phyloP scores from a whole-genome alignment of 2,113 vertebrate genomes.

The Pygoscelis antarcticus region DNA sequence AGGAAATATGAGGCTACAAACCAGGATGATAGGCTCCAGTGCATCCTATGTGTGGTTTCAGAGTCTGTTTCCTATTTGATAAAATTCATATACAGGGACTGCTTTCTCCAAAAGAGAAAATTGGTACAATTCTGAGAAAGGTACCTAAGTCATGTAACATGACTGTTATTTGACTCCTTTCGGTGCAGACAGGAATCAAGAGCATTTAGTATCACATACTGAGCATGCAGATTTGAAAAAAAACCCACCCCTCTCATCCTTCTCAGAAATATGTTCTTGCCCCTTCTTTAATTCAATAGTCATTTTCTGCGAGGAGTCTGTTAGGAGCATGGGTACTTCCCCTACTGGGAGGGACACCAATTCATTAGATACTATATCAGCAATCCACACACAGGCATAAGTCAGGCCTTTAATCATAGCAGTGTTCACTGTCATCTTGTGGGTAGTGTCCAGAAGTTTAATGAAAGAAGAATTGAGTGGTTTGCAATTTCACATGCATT shows the following conservation, averaged over 20 bases:
- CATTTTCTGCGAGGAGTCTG: neutral
- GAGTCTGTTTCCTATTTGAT: neutral
- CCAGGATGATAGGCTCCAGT: neutral
- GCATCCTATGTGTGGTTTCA: neutral
- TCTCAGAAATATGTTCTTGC: neutral
- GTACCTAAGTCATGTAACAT: neutral
- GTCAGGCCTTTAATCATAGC: neutral
- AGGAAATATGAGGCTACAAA: neutral
- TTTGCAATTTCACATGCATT: neutral
- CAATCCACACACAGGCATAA: neutral
- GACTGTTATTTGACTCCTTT: neutral
- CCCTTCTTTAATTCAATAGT: neutral
- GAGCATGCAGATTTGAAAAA: neutral
- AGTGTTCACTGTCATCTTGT: neutral
- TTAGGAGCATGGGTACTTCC: neutral
- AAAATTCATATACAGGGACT: neutral
- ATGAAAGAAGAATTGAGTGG: neutral
- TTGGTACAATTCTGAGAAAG: neutral
- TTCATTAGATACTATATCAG: neutral
- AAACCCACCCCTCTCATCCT: fast-evolving
- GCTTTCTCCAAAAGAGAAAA: neutral
- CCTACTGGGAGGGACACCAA: neutral
- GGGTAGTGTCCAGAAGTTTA: neutral
- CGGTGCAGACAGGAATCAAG: neutral
- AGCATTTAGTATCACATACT: neutral